Evolutionary conservation across 2,797 vertebrate genomes (phyloP), one percentile per base, ranked within the genome.

Genomic region (Notamacropus eugenii): DNA sequence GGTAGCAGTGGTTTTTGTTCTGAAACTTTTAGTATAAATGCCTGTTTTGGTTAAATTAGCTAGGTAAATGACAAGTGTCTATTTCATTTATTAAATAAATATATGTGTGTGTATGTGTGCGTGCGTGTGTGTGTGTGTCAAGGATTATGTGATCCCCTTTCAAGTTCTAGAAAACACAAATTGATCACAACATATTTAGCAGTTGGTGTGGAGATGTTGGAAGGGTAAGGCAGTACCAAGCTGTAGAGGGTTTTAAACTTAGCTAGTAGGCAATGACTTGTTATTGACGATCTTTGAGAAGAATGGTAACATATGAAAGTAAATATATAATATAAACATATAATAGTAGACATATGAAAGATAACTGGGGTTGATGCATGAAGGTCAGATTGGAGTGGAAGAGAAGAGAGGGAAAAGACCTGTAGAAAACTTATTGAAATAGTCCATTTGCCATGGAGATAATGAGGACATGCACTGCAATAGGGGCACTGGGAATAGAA

Each of bases 11-110:
- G 91, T 54, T 55, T n/a, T 95, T 92, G 94, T 90, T 55, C 27
- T 34, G 14, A 90, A 90, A 91, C 92, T 31, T 54, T 54, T 92
- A 57, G n/a, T 55, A 92, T 92, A 92, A 8, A 87, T 92, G 34
- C 8, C 27, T 27, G 90, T 19, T 74, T 97, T 56, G 19, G 90
- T 94, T 58, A 92, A 56, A 2, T 54, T 56, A 56, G 90, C 90
- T 62, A 57, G 95, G 57, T 40, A 94, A 95, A 67, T 34, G 22
- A 2, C 92, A 54, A 91, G 27, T 14, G 62, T 91, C 55, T 94
- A 28, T 59, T 67, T 62, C 91, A 46, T 28, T 46, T 56, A 57
- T 56, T 92, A 12, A 31, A 34, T 62, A 59, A 1, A 27, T 11
- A 29, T 28, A 27, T 28, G 57, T 29, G 28, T 28, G 28, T 58